phyloP scores from a whole-genome alignment of 1,140 invertebrate genomes.

The Zaprionus tsacasi region DNA sequence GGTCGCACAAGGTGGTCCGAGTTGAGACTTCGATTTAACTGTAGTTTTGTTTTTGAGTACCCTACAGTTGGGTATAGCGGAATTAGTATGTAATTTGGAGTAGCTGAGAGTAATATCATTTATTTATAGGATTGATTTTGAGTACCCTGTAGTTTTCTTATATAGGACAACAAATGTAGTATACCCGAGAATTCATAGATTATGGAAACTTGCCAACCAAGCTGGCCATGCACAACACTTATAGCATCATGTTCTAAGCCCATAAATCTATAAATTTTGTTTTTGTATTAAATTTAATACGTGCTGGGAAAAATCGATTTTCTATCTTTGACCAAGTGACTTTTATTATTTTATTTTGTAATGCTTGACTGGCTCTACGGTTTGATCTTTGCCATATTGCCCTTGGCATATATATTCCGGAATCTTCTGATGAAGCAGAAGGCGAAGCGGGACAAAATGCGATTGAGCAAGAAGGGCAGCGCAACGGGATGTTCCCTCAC shows the following conservation, averaged over 20 bases:
- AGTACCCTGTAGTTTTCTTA: too few relatives aligned
- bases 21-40: constrained; percentile 45
- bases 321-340: neutral
- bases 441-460: neutral
- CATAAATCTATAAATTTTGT: too few relatives aligned
- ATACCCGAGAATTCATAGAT: too few relatives aligned
- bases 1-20: constrained; percentile 79
- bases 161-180: too few relatives aligned
- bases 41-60: constrained; percentile 27
- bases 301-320: neutral
- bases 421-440: neutral
- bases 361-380: constrained; percentile 14
- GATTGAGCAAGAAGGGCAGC: neutral
- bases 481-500: too few relatives aligned
- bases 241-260: neutral
- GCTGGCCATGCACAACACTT: neutral
- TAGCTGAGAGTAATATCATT: neutral
- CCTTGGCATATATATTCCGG: neutral
- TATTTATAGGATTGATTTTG: too few relatives aligned
- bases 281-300: constrained; percentile 1
- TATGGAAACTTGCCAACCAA: too few relatives aligned
- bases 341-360: neutral
- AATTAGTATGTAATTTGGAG: neutral
- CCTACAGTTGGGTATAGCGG: neutral
- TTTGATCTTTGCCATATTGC: constrained; percentile 1